Evolutionary conservation across 2,888 invertebrate genomes (phyloP).

Genomic region (Cephus pygmeus): DNA sequence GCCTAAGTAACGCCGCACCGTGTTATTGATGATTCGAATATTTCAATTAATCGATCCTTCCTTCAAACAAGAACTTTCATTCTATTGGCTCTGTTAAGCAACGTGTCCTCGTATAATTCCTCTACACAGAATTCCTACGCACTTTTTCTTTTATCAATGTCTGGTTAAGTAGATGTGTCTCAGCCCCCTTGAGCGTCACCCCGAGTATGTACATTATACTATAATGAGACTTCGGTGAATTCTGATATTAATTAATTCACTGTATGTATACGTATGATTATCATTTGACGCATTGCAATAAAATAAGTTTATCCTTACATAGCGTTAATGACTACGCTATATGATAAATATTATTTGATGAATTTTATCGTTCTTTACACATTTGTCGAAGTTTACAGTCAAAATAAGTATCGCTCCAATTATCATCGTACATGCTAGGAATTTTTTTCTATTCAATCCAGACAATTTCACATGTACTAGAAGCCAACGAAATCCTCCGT

Average conservation of each 20-base stretch:
- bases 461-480: neutral
- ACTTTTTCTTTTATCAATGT: neutral
- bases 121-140: neutral
- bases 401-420: neutral
- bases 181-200: no score
- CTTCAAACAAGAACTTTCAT: neutral
- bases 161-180: neutral
- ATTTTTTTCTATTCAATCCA: neutral
- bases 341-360: neutral
- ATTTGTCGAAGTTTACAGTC: no score
- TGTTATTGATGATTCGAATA: neutral
- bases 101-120: neutral
- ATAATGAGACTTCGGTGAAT: neutral
- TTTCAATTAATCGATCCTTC: neutral
- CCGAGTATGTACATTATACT: neutral
- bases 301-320: neutral
- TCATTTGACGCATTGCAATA: neutral
- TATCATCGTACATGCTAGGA: neutral
- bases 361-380: neutral
- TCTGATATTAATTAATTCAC: neutral
- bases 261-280: neutral
- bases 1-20: neutral
- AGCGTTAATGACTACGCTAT: neutral
- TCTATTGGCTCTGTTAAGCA: neutral
- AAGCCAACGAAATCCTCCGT: neutral